Conservation (phyloP, 2,888 invertebrate species). For the Muschampia plurimacula region DNA sequence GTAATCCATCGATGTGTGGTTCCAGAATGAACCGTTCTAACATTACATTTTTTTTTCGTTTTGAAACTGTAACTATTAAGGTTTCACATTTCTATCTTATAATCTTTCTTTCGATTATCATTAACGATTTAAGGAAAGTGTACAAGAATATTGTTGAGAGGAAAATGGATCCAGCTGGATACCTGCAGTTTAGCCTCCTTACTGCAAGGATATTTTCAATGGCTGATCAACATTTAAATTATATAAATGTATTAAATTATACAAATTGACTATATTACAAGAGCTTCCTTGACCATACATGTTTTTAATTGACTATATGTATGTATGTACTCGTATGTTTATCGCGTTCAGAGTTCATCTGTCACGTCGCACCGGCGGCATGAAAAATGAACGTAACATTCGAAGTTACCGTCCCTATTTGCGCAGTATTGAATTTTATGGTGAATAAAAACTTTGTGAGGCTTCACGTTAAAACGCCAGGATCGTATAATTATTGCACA, state of each 20-base stretch:
- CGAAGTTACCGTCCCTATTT: not conserved
- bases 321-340: too few relatives aligned
- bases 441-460: constrained; percentile 6
- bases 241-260: not conserved
- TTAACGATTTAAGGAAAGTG: too few relatives aligned
- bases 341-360: too few relatives aligned
- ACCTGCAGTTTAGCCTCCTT: not conserved
- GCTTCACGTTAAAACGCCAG: constrained; percentile 2
- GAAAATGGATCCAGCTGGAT: not conserved
- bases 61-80: too few relatives aligned
- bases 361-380: not conserved
- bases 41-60: too few relatives aligned
- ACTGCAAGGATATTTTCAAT: not conserved
- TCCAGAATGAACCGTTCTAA: too few relatives aligned
- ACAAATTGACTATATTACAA: too few relatives aligned
- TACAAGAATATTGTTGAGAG: not conserved
- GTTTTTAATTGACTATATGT: too few relatives aligned
- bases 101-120: too few relatives aligned
- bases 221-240: not conserved
- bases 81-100: too few relatives aligned
- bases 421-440: constrained; percentile 6
- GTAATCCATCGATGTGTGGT: too few relatives aligned
- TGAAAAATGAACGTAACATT: not conserved
- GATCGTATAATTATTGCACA: not conserved
- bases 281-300: not conserved